Conservation (phyloP, 1,140 invertebrate species). For the Thaumetopoea pityocampa region DNA sequence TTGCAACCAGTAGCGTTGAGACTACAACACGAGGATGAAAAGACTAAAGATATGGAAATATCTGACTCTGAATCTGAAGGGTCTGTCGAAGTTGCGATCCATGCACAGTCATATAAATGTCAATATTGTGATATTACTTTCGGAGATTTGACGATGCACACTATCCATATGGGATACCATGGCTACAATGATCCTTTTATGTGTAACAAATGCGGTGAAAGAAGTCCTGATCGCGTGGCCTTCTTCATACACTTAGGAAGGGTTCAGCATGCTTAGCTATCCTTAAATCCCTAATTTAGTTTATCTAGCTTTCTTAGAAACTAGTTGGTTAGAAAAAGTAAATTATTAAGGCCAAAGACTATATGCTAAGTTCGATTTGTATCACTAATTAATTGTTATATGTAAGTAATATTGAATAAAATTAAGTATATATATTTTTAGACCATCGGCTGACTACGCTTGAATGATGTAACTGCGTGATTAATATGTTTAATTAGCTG, state of each 20-base stretch:
- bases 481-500: too few species aligned
- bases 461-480: too few species aligned
- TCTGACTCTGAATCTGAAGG: slow-evolving; percentile 68
- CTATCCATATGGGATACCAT: slow-evolving; percentile 97
- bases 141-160: slow-evolving; percentile 93
- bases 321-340: slow-evolving; percentile 7
- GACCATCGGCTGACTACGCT: too few species aligned
- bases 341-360: slow-evolving; percentile 31
- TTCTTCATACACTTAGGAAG: slow-evolving; percentile 95
- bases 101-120: slow-evolving; percentile 79
- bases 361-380: slow-evolving; percentile 17
- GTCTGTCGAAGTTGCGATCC: slow-evolving; percentile 33
- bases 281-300: slow-evolving; percentile 37
- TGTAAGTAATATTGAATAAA: slow-evolving; percentile 13
- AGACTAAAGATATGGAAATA: slow-evolving; percentile 36
- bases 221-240: slow-evolving; percentile 86
- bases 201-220: slow-evolving; percentile 95
- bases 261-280: slow-evolving; percentile 82
- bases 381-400: slow-evolving; percentile 13
- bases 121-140: slow-evolving; percentile 93
- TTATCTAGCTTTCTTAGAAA: slow-evolving; percentile 11
- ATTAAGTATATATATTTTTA: not conserved
- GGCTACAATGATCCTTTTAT: slow-evolving; percentile 92
- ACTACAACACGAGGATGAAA: slow-evolving; percentile 65
- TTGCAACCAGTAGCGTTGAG: slow-evolving; percentile 79